phyloP scores from a whole-genome alignment of 1,140 invertebrate species.

The Hetaerina americana region DNA sequence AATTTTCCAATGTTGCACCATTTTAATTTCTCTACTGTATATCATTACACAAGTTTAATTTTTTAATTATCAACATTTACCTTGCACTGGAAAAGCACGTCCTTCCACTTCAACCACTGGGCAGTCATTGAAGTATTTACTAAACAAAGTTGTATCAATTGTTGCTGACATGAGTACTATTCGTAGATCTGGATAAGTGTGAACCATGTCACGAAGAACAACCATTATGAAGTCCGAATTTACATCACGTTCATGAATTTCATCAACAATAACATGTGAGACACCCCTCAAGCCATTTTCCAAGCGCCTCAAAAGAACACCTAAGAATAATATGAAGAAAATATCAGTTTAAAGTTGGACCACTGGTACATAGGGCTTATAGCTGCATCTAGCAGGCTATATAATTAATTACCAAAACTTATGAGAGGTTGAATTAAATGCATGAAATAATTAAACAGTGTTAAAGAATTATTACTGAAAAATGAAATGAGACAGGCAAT shows the following conservation, averaged over 20 bases:
- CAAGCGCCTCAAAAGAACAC: conserved; percentile 80
- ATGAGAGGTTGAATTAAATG: too few relatives aligned
- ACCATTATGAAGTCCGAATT: conserved; percentile 95
- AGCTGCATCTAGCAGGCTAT: too few relatives aligned
- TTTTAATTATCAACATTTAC: conserved; percentile 21
- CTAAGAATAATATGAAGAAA: too few relatives aligned
- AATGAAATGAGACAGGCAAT: too few relatives aligned
- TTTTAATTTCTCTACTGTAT: too few relatives aligned
- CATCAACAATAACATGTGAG: conserved; percentile 88
- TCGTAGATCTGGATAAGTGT: conserved; percentile 73
- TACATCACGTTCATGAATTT: conserved; percentile 94
- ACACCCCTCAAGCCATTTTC: conserved; percentile 75
- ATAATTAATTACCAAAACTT: too few relatives aligned
- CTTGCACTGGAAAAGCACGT: conserved; percentile 60
- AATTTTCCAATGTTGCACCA: too few relatives aligned
- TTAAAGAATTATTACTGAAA: too few relatives aligned
- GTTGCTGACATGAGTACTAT: conserved; percentile 97
- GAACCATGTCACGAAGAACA: conserved; percentile 81
- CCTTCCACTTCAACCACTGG: conserved; percentile 70
- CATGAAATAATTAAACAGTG: too few relatives aligned
- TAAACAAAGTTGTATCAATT: conserved; percentile 82
- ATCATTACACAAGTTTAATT: too few relatives aligned
- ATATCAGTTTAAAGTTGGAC: too few relatives aligned
- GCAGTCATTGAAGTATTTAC: conserved; percentile 81
- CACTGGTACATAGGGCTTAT: too few relatives aligned